phyloP scores from a whole-genome alignment of 2,113 vertebrate species.

The Triplophysa dalaica region DNA sequence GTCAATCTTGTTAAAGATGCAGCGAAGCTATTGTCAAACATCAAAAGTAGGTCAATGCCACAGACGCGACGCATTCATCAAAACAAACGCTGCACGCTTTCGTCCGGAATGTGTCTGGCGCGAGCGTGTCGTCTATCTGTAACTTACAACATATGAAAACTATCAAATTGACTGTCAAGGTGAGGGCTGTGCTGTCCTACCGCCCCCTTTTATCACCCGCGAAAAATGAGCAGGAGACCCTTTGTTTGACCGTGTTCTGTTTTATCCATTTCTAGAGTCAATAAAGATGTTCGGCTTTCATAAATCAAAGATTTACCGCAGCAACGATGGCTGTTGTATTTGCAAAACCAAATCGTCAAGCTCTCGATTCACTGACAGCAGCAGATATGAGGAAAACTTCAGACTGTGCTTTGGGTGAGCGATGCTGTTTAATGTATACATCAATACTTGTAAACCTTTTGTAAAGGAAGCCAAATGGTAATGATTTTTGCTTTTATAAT shows the following conservation, averaged over 20 bases:
- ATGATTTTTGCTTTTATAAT: neutral
- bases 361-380: conserved; percentile 82
- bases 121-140: neutral
- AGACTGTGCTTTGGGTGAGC: conserved; percentile 79
- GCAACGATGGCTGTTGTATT: conserved; percentile 81
- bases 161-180: neutral
- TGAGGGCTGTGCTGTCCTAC: neutral
- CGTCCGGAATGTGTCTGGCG: neutral
- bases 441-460: neutral
- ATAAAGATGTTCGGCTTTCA: conserved; percentile 79
- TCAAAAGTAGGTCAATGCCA: conserved; percentile 36
- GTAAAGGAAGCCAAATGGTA: neutral
- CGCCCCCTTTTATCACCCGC: conserved; percentile 23
- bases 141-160: neutral
- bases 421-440: neutral
- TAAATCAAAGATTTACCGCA: conserved; percentile 82
- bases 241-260: neutral
- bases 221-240: neutral
- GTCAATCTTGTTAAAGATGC: neutral
- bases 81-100: neutral
- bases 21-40: conserved; percentile 5
- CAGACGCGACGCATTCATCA: conserved; percentile 1
- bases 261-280: conserved; percentile 20
- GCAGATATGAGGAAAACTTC: conserved; percentile 80
- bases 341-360: conserved; percentile 84